These are phyloP conservation scores for Glaucidium brasilianum DNA, from an alignment of 2,113 vertebrate genomes.

Conservation along the genomic window DNA sequence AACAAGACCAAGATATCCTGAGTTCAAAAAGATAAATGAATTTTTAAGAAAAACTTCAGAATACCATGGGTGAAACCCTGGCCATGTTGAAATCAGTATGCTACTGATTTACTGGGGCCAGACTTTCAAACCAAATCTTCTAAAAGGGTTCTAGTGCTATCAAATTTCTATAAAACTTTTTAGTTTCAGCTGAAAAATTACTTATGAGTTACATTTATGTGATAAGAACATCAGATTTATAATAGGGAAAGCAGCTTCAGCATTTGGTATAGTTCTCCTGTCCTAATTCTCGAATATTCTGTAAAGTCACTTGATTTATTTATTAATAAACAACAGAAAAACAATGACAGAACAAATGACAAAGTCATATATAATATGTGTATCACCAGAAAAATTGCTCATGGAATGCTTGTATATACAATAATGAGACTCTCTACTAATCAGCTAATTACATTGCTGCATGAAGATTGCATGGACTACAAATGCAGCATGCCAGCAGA, in stretches of 20 bases:
- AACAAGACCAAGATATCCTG: neutral
- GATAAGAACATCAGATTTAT: neutral
- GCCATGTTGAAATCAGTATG: neutral
- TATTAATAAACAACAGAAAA: neutral
- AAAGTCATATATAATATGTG: neutral
- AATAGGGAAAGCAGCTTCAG: neutral
- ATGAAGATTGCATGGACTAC: neutral
- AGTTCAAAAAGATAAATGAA: neutral
- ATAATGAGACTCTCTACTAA: neutral
- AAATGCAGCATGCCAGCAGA: neutral
- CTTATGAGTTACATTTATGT: neutral
- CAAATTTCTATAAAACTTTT: neutral
- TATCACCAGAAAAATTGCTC: neutral
- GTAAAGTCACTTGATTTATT: neutral
- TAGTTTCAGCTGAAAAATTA: neutral
- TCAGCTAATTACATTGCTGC: neutral
- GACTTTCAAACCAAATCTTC: neutral
- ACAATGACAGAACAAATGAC: neutral
- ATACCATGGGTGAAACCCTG: neutral
- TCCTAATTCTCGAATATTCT: neutral
- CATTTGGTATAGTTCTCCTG: neutral
- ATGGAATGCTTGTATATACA: neutral
- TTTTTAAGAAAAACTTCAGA: neutral
- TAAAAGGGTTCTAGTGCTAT: neutral
- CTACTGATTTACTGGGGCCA: neutral